These are phyloP conservation scores for Psammodynastes pulverulentus DNA, from an alignment of 2,113 vertebrate genomes.

Conservation along the genomic window DNA sequence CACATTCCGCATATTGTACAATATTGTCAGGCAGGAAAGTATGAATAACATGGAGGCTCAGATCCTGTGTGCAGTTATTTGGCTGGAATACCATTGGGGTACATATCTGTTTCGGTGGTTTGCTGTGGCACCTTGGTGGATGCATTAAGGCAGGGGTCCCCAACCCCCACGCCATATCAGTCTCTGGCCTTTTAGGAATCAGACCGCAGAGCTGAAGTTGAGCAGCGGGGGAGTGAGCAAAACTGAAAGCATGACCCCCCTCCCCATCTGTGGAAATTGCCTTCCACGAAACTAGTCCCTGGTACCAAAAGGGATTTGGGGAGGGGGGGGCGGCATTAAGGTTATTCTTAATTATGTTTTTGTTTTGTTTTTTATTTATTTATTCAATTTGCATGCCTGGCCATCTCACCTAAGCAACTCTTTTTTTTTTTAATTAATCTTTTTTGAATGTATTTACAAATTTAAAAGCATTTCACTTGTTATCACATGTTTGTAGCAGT, in stretches of 20 bases:
- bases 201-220: not conserved
- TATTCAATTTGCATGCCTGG: not conserved
- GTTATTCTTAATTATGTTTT: not conserved
- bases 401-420: not conserved
- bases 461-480: too few relatives aligned
- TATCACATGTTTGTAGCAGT: too few relatives aligned
- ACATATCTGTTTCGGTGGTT: not conserved
- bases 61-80: not conserved
- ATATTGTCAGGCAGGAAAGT: not conserved
- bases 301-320: not conserved
- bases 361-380: not conserved
- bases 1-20: not conserved
- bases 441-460: too few relatives aligned
- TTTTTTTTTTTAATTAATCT: too few relatives aligned
- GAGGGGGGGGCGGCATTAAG: accelerated
- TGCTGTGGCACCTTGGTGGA: not conserved
- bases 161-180: not conserved
- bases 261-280: not conserved
- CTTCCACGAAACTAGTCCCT: not conserved
- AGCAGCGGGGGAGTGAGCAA: not conserved
- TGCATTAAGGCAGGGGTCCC: not conserved
- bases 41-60: not conserved
- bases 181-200: not conserved
- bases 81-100: not conserved
- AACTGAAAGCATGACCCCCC: accelerated